A percentile compares a stretch with the other conserved stretches of the same genome.
Evolutionary conservation across 2,888 invertebrate genomes (phyloP).

Genomic region (Gymnoscelis rufifasciata): DNA sequence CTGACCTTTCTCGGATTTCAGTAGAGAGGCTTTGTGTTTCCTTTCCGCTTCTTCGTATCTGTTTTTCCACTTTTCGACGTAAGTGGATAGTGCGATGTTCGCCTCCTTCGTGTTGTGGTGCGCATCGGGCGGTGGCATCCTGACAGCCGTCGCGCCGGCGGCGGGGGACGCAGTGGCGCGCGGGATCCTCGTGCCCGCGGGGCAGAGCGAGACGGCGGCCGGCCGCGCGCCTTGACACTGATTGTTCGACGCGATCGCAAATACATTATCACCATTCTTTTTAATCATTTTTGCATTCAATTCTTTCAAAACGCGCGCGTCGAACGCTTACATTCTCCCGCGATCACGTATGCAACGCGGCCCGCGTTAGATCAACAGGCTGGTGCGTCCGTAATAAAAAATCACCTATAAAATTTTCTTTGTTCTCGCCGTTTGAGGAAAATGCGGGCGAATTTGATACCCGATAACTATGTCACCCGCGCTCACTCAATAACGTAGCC

Average conservation of each 20-base stretch:
- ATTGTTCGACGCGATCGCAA: conserved; percentile 76
- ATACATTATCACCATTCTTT: conserved; percentile 77
- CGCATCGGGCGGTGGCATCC: conserved; percentile 75
- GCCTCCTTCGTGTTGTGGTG: conserved; percentile 70
- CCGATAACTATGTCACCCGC: conserved; percentile 51
- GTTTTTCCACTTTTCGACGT: conserved; percentile 82
- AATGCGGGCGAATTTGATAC: conserved; percentile 53
- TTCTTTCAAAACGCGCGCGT: conserved; percentile 67
- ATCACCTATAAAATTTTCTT: conserved; percentile 54
- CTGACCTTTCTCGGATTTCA: conserved; percentile 85
- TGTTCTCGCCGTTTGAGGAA: conserved; percentile 69
- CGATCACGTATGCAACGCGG: conserved; percentile 59
- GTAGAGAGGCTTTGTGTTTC: conserved; percentile 82
- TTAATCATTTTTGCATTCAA: conserved; percentile 77
- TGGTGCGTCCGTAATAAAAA: conserved; percentile 58
- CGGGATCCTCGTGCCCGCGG: conserved; percentile 71
- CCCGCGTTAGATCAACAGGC: conserved; percentile 74
- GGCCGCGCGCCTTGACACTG: conserved; percentile 67
- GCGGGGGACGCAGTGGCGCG: conserved; percentile 54
- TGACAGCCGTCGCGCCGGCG: conserved; percentile 57
- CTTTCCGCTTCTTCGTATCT: conserved; percentile 85
- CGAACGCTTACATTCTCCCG: conserved; percentile 61
- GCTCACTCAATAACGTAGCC: conserved; percentile 52
- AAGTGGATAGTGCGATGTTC: conserved; percentile 70
- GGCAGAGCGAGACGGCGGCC: conserved; percentile 70